Evolutionary conservation across 1,140 invertebrate genomes (phyloP), one percentile per base, ranked within the genome.

Genomic region (Pogonomyrmex californicus): DNA sequence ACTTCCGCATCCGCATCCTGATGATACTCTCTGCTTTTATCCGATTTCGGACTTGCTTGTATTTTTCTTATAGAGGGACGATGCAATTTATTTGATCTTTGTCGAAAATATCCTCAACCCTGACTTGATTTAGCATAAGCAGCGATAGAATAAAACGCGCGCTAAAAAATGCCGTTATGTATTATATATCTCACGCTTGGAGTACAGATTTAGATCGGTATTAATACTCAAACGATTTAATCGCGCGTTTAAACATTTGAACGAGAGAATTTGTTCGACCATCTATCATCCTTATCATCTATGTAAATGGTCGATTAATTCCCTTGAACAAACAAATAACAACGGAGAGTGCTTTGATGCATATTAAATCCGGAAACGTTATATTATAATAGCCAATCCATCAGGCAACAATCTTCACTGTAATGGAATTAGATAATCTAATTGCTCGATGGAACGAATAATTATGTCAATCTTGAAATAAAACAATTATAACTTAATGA

Each of bases 291-390:
- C 17, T 85, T 58, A 58, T 51, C 60, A 38, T 47, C 51, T 54
- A 54, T 73, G 60, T n/a, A 90, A 90, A 90, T 81, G 70, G 86
- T 44, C 81, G 78, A 90, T 90, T 90, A 90, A 90, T 89, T 87
- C 70, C 14, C 66, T 81, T 38, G 73, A 81, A 63, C 79, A 41
- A 68, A 87, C 89, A 79, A 44, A 86, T 58, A 75, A 87, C 66
- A 70, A 63, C 51, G 38, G 49, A 47, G 62, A 87, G 62, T 89
- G 76, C 85, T 71, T 83, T 54, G 54, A 62, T 75, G 79, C 68
- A 83, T 75, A 81, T 70, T 70, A 83, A 83, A 75, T 83, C 56
- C 12, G n/a, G 41, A 47, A 71, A 41, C 17, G 54, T 82, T 73
- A 71, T 71, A 71, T 71, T 71, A n/a, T 60, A 83, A 65, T 65